Evolutionary conservation across 2,888 invertebrate species (phyloP).

Genomic region (Tenthredo amoena): DNA sequence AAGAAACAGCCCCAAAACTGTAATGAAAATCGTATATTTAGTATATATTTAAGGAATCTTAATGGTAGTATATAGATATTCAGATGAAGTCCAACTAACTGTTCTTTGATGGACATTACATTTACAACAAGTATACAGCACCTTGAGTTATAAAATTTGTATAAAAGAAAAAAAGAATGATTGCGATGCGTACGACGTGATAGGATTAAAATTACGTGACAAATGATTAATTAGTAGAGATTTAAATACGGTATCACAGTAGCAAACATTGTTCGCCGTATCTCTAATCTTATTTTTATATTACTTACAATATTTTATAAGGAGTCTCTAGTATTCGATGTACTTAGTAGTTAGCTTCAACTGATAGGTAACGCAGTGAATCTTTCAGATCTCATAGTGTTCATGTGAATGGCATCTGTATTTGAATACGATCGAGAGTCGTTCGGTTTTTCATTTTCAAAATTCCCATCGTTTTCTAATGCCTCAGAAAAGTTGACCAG

Average conservation of each 20-base stretch:
- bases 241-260: conserved; percentile 45
- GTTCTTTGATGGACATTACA: neutral
- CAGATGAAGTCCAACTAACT: neutral
- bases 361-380: conserved; percentile 44
- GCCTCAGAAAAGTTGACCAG: conserved; percentile 73
- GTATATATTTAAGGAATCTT: neutral
- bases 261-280: conserved; percentile 6
- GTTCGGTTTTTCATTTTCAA: neutral
- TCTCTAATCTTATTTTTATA: neutral
- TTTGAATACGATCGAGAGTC: neutral
- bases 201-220: neutral
- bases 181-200: neutral
- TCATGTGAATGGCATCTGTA: conserved; percentile 28
- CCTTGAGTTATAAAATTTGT: neutral
- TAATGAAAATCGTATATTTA: neutral
- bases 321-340: conserved; percentile 57
- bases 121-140: neutral
- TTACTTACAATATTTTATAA: conserved; percentile 54
- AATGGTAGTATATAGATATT: neutral
- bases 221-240: conserved; percentile 16
- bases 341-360: neutral
- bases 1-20: neutral
- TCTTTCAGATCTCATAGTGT: conserved; percentile 31
- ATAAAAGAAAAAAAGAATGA: neutral
- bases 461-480: conserved; percentile 64